Evolutionary conservation across 2,797 vertebrate genomes (phyloP).

Genomic region (Myotis planiceps): DNA sequence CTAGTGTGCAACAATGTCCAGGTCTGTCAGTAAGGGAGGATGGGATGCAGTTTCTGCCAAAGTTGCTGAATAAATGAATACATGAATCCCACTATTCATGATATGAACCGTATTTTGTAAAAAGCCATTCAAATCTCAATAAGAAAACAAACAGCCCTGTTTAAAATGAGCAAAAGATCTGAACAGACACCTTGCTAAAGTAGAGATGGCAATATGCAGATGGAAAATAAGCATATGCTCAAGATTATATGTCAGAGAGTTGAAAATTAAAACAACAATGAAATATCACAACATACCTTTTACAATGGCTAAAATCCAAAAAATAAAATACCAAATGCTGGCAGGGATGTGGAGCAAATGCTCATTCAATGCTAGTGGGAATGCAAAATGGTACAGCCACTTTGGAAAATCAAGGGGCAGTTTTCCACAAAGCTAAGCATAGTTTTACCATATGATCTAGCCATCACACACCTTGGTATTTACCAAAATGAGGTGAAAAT

Average conservation of each 20-base stretch:
- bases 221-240: neutral
- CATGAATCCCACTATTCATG: neutral
- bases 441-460: neutral
- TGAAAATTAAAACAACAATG: conserved; percentile 20
- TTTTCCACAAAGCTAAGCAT: neutral
- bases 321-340: neutral
- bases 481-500: neutral
- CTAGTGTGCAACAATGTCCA: neutral
- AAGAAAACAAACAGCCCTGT: neutral
- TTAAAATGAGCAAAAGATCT: conserved; percentile 22
- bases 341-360: neutral
- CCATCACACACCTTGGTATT: neutral
- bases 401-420: neutral
- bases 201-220: neutral
- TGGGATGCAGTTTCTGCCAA: neutral
- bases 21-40: neutral
- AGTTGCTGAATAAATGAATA: neutral
- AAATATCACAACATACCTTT: neutral
- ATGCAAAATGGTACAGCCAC: neutral
- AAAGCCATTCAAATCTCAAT: neutral
- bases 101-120: neutral
- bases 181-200: neutral
- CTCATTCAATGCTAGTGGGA: neutral
- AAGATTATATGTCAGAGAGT: neutral
- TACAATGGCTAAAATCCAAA: neutral